Percentiles rank a stretch among this genome's conserved stretches.
Evolutionary conservation across 2,113 vertebrate genomes (phyloP).

Genomic region (Columbina picui): DNA sequence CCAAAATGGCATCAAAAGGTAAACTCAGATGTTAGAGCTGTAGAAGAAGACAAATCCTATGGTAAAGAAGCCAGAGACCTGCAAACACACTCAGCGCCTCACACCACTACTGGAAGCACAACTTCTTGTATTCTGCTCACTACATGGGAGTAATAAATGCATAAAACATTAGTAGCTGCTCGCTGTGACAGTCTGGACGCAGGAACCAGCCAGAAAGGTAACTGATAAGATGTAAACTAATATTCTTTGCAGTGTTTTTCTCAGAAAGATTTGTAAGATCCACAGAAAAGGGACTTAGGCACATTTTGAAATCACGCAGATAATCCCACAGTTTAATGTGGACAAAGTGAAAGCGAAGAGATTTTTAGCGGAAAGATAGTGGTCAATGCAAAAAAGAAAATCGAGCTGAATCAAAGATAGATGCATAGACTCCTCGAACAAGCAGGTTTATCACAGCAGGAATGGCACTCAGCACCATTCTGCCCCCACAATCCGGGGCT

Average conservation of each 20-base stretch:
- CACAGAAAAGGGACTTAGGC: background rate
- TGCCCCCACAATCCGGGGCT: accelerated
- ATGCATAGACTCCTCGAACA: background rate
- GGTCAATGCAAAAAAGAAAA: background rate
- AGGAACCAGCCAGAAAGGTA: background rate
- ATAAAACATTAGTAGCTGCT: background rate
- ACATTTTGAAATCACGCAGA: background rate
- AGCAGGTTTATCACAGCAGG: background rate
- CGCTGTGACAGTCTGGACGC: background rate
- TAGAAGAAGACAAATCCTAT: background rate
- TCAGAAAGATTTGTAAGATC: background rate
- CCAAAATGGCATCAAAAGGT: background rate
- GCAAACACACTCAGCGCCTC: background rate
- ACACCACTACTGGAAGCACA: background rate
- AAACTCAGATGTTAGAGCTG: background rate
- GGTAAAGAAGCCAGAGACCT: background rate
- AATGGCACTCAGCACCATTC: background rate
- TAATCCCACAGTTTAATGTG: background rate
- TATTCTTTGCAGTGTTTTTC: background rate
- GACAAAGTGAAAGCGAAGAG: background rate
- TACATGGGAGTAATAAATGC: background rate
- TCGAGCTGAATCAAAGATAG: background rate
- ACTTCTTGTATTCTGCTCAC: background rate
- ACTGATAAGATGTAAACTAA: background rate
- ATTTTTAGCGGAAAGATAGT: background rate